Base-by-base conservation (phyloP, 2,113 vertebrate species). In the Bungarus multicinctus region DNA sequence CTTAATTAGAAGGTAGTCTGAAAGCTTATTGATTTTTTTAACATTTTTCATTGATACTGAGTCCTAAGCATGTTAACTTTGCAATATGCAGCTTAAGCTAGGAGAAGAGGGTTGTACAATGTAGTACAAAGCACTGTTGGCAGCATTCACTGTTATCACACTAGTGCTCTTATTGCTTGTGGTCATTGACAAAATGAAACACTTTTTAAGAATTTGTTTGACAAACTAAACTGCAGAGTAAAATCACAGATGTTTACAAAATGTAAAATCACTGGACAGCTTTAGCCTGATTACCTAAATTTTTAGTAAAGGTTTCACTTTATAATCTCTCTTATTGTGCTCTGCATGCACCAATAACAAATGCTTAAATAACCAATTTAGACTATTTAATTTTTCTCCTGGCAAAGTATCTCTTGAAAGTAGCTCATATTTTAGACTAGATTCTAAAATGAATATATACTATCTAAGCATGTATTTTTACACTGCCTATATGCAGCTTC, bases 391-490 rank as follows among this genome's bases (percentile, higher is more conserved):
- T 43, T 47, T 22, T 0, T 2, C 20, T 52, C 91, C 91, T 93
- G 10, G 85, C 16, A 22, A 95, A 92, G 30, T 92, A 96, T 94
- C 94, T 93, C 94, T 18, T 30, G 89, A 94, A 87, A 95, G 90
- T 89, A 69, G 91, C 86, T 90, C 85, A 47, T 88, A 95, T 93
- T 23, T 95, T 92, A 94, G 93, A 92, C 81, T 93, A 6, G 89
- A 89, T 12, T 95, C 30, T 58, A 58, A 88, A 92, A 93, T 91
- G 34, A 93, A 87, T 96, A 96, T 89, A 95, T 69, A 92, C 91
- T 95, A 87, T 90, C 85, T 89, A 94, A 94, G 91, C 90, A 89
- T 95, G 92, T 92, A 18, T 94, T 96, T 92, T 92, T 94, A 58
- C 93, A 88, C 95, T 86, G 85, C 93, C 74, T 93, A 52, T 93